Conservation (phyloP, 2,797 vertebrate species). For the Sylvia borin region DNA sequence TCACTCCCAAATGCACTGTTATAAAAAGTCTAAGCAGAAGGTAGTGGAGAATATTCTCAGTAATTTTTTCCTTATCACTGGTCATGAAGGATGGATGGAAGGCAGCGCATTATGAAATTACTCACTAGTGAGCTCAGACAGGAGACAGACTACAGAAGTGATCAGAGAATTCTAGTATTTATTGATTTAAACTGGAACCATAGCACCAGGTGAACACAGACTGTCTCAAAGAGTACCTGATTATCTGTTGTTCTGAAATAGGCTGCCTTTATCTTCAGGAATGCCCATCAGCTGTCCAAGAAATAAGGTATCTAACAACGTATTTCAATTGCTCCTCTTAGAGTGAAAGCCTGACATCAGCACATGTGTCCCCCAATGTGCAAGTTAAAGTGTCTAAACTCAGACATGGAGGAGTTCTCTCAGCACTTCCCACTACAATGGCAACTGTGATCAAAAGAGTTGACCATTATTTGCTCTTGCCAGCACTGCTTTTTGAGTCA, state of each 20-base stretch:
- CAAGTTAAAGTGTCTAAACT: background rate
- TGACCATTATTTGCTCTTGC: background rate
- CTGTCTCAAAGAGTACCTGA: background rate
- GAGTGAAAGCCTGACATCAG: background rate
- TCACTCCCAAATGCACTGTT: background rate
- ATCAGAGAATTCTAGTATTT: background rate
- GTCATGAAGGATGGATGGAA: background rate
- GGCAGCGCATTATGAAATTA: background rate
- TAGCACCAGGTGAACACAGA: background rate
- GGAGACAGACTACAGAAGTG: background rate
- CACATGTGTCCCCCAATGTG: background rate
- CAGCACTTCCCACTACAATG: background rate
- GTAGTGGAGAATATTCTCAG: background rate
- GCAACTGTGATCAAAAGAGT: background rate
- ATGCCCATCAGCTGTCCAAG: background rate
- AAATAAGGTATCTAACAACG: background rate
- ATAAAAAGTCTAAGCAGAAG: background rate
- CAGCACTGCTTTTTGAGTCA: background rate
- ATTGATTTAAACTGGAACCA: background rate
- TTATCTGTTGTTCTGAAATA: background rate
- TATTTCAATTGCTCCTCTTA: background rate
- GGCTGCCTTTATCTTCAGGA: background rate
- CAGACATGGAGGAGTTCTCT: background rate
- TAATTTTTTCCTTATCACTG: background rate
- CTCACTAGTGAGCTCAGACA: background rate